phyloP scores from a whole-genome alignment of 2,888 invertebrate species.

The Troides helena region DNA sequence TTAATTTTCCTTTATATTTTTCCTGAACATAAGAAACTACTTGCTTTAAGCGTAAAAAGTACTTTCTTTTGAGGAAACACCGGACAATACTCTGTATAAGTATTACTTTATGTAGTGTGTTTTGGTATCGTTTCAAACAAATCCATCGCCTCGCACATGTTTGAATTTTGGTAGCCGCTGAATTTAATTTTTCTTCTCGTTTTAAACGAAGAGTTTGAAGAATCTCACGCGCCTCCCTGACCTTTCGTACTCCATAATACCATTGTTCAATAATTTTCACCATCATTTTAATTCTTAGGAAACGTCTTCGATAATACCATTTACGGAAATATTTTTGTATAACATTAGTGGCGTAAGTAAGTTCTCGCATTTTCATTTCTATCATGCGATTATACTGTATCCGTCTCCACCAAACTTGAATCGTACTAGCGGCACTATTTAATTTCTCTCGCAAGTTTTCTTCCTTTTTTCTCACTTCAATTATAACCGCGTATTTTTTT shows the following conservation, averaged over 20 bases:
- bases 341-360: slow-evolving; percentile 53
- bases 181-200: slow-evolving; percentile 45
- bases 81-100: slow-evolving; percentile 55
- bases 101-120: slow-evolving; percentile 45
- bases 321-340: slow-evolving; percentile 69
- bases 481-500: slow-evolving; percentile 80
- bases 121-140: slow-evolving; percentile 49
- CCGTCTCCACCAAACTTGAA: slow-evolving; percentile 81
- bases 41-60: slow-evolving; percentile 46
- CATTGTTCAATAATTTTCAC: slow-evolving; percentile 74
- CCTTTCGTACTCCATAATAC: slow-evolving; percentile 60
- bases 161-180: slow-evolving; percentile 56
- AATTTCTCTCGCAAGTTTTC: slow-evolving; percentile 45
- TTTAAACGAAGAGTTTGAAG: slow-evolving; percentile 45
- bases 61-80: slow-evolving; percentile 48
- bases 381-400: slow-evolving; percentile 64
- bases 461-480: slow-evolving; percentile 64
- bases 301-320: slow-evolving; percentile 56
- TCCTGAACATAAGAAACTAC: slow-evolving; percentile 57
- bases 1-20: slow-evolving; percentile 59
- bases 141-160: slow-evolving; percentile 58
- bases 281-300: slow-evolving; percentile 56
- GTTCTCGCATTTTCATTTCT: slow-evolving; percentile 57
- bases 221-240: slow-evolving; percentile 50
- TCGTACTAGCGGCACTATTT: slow-evolving; percentile 75